Percentiles rank a stretch among this genome's conserved stretches.
Conservation (phyloP, 1,140 invertebrate species). For the Scaptomyza hsui region DNA sequence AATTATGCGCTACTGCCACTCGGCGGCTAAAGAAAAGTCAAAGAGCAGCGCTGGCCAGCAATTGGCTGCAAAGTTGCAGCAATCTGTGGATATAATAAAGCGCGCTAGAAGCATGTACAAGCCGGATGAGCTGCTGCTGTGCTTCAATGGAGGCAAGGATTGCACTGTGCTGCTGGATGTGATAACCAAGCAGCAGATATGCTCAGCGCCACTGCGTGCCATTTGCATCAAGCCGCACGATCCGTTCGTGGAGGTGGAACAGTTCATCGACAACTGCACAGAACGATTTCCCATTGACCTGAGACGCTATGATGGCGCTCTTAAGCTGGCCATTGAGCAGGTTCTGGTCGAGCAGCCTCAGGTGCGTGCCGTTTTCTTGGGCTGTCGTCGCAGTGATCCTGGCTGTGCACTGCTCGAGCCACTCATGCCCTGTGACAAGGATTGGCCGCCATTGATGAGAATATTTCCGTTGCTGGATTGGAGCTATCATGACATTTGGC, state of each 20-base stretch:
- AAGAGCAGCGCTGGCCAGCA: background rate
- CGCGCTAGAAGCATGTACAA: slow-evolving; percentile 84
- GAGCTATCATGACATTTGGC: slow-evolving; percentile 95
- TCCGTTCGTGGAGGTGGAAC: slow-evolving; percentile 93
- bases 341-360: slow-evolving; percentile 87
- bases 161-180: slow-evolving; percentile 95
- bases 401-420: slow-evolving; percentile 70
- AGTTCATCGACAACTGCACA: slow-evolving; percentile 90
- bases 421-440: slow-evolving; percentile 90
- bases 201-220: slow-evolving; percentile 84
- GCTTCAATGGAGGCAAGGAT: slow-evolving; percentile 99
- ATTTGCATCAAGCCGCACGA: slow-evolving; percentile 90
- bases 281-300: slow-evolving; percentile 90
- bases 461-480: slow-evolving; percentile 95
- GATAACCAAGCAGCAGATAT: slow-evolving; percentile 22
- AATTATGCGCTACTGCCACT: no score
- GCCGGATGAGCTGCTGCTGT: slow-evolving; percentile 91
- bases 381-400: slow-evolving; percentile 93
- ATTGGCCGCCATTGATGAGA: slow-evolving; percentile 94
- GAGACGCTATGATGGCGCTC: slow-evolving; percentile 87
- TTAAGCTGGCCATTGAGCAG: slow-evolving; percentile 88
- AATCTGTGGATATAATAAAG: slow-evolving; percentile 20
- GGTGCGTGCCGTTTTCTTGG: slow-evolving; percentile 94
- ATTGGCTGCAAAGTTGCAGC: slow-evolving; percentile 14
- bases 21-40: no score